phyloP scores from a whole-genome alignment of 2,797 vertebrate genomes.

The Onychomys torridus region DNA sequence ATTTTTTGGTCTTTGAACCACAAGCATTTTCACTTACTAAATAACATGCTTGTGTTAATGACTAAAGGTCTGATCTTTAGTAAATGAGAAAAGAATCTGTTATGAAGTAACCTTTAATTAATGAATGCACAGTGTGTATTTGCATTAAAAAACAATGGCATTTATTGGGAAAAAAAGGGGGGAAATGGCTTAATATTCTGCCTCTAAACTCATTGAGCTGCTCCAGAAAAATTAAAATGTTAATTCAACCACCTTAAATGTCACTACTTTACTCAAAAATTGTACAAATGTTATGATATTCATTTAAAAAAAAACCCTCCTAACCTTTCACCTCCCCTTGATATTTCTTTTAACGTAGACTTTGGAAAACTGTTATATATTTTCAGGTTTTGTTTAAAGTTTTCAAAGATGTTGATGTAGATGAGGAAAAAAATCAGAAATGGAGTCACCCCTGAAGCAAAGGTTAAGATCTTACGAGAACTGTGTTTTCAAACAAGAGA shows the following conservation, averaged over 20 bases:
- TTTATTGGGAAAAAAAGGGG: constrained; percentile 71
- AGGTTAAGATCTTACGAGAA: not conserved
- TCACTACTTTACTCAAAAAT: constrained; percentile 78
- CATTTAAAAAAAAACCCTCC: constrained; percentile 68
- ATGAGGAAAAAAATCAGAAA: not conserved
- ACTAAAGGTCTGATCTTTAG: constrained; percentile 74
- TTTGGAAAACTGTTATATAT: constrained; percentile 34
- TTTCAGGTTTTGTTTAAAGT: constrained; percentile 44
- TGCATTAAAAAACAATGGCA: constrained; percentile 68
- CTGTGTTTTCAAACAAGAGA: constrained; percentile 17
- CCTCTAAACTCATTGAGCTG: constrained; percentile 78
- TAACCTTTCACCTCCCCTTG: constrained; percentile 62
- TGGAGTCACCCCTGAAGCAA: not conserved
- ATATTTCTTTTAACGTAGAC: constrained; percentile 60
- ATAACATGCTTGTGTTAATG: constrained; percentile 77
- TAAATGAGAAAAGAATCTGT: constrained; percentile 74
- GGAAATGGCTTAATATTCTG: constrained; percentile 76
- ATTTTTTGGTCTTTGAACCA: constrained; percentile 71
- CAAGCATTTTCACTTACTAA: constrained; percentile 71
- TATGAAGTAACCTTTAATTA: constrained; percentile 84
- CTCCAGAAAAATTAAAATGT: constrained; percentile 83
- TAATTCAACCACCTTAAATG: constrained; percentile 84
- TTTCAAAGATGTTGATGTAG: constrained; percentile 13
- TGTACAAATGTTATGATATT: constrained; percentile 70
- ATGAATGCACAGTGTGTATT: constrained; percentile 77